A percentile compares a stretch with the other conserved stretches of the same genome.
Conservation (phyloP, 2,113 vertebrate species). For the Emydura subglobosa region DNA sequence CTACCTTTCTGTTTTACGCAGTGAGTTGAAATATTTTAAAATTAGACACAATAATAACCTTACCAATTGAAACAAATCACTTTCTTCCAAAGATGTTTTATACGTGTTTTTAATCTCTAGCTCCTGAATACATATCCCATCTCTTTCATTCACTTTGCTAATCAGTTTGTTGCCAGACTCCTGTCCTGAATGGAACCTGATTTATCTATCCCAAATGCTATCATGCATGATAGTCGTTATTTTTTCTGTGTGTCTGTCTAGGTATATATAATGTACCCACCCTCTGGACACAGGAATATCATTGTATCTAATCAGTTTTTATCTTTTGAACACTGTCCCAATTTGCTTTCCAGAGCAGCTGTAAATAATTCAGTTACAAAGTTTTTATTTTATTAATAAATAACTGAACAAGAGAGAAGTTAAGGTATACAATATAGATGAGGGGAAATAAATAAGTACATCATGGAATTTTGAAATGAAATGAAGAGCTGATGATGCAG, state of each 20-base stretch:
- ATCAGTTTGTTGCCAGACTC: not conserved
- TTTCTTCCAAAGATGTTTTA: not conserved
- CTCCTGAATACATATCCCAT: not conserved
- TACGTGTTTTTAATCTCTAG: not conserved
- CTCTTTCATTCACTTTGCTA: not conserved
- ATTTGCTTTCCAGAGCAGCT: not conserved
- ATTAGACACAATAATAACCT: not conserved
- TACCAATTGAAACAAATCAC: not conserved
- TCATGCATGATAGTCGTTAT: not conserved
- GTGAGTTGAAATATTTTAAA: constrained; percentile 79
- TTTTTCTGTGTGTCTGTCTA: not conserved
- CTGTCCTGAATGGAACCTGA: not conserved
- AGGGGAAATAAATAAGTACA: not conserved
- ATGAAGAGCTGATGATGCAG: not conserved
- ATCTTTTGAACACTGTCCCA: not conserved
- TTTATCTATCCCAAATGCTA: not conserved
- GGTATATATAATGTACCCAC: not conserved
- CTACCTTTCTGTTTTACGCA: constrained; percentile 92
- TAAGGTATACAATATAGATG: not conserved
- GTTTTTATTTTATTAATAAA: not conserved
- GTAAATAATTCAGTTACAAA: not conserved
- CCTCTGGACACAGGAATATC: not conserved
- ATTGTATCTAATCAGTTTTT: not conserved
- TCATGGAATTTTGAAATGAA: not conserved
- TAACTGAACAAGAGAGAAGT: not conserved